Percentiles rank a stretch among this genome's conserved stretches.
Conservation (phyloP, 2,113 vertebrate genomes). For the Mustelus asterias region DNA sequence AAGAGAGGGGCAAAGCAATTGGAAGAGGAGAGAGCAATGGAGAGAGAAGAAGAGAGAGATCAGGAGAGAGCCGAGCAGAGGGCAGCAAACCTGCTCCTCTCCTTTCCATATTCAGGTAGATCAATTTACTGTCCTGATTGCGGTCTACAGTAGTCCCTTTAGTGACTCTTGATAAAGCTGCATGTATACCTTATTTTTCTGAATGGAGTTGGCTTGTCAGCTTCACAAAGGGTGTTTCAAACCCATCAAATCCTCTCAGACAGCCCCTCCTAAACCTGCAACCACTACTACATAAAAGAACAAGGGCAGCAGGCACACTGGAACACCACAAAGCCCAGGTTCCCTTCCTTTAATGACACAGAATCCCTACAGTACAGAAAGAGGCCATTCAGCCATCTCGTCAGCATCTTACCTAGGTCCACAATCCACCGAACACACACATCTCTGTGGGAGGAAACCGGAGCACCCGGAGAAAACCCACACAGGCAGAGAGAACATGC, state of each 20-base stretch:
- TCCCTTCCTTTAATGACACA: not conserved
- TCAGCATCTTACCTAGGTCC: too few relatives aligned
- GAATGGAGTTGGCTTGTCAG: not conserved
- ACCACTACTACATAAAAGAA: too few relatives aligned
- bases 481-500: too few relatives aligned
- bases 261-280: not conserved
- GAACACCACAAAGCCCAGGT: not conserved
- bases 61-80: not conserved
- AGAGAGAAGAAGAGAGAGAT: conserved; percentile 10
- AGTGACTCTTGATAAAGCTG: not conserved
- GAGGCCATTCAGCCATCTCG: too few relatives aligned
- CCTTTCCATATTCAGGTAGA: not conserved
- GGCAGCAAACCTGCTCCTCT: not conserved
- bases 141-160: not conserved
- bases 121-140: conserved; percentile 21
- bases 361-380: too few relatives aligned
- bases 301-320: too few relatives aligned
- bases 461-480: too few relatives aligned
- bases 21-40: conserved; percentile 15
- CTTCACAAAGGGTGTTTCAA: not conserved
- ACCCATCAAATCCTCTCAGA: not conserved
- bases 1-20: not conserved
- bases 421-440: too few relatives aligned
- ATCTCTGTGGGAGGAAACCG: too few relatives aligned
- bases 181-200: not conserved